Evolutionary conservation across 2,888 invertebrate genomes (phyloP).

Genomic region (Apotomis capreana): DNA sequence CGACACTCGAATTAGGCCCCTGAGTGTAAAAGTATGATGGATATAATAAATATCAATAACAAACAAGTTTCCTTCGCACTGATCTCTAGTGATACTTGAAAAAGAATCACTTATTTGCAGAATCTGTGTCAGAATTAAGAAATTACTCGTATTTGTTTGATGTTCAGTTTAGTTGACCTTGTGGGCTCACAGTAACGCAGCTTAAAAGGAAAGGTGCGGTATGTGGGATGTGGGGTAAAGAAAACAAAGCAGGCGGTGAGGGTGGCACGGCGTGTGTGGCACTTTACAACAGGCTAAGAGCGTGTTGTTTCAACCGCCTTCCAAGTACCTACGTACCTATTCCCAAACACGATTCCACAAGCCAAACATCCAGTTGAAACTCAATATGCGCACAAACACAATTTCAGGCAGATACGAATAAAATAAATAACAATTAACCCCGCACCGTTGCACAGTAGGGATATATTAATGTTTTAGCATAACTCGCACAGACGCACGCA

Average conservation of each 20-base stretch:
- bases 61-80: not conserved
- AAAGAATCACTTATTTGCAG: not conserved
- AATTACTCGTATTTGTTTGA: not conserved
- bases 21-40: not conserved
- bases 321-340: conserved; percentile 32
- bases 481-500: conserved; percentile 55
- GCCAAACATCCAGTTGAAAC: conserved; percentile 50
- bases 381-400: conserved; percentile 45
- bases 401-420: conserved; percentile 54
- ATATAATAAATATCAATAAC: not conserved
- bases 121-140: not conserved
- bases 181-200: conserved; percentile 51
- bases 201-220: conserved; percentile 51
- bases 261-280: conserved; percentile 62
- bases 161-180: conserved; percentile 47
- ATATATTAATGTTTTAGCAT: conserved; percentile 50
- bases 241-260: conserved; percentile 59
- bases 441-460: conserved; percentile 54
- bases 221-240: conserved; percentile 52
- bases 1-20: no score
- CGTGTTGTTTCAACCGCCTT: conserved; percentile 61
- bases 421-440: conserved; percentile 56
- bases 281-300: conserved; percentile 52
- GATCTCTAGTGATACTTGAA: not conserved
- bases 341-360: conserved; percentile 44